Evolutionary conservation across 2,888 invertebrate species (phyloP).

Genomic region (Pseudococcus viburni): DNA sequence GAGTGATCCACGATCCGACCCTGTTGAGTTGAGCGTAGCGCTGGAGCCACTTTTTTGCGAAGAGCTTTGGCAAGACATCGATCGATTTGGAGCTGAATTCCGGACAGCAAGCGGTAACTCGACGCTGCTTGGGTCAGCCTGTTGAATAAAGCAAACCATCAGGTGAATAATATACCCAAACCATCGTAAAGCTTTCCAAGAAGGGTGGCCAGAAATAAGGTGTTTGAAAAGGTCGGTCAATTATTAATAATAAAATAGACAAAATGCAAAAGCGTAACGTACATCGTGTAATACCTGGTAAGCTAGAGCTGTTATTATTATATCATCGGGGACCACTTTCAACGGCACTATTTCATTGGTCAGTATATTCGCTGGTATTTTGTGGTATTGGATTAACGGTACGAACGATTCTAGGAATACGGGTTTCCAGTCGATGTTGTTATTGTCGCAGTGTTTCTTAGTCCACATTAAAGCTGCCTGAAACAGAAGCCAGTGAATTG

Average conservation of each 20-base stretch:
- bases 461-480: constrained; percentile 97
- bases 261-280: constrained; percentile 57
- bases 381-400: constrained; percentile 94
- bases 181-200: constrained; percentile 11
- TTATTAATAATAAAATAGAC: constrained; percentile 26
- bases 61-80: constrained; percentile 94
- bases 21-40: constrained; percentile 89
- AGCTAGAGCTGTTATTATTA: constrained; percentile 93
- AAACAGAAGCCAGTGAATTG: neutral
- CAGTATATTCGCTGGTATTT: constrained; percentile 92
- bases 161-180: neutral
- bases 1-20: constrained; percentile 75
- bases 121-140: constrained; percentile 98
- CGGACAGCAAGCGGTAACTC: constrained; percentile 84
- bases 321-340: constrained; percentile 89
- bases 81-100: constrained; percentile 83
- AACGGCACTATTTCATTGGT: constrained; percentile 94
- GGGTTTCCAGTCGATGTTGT: constrained; percentile 84
- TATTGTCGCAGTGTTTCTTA: constrained; percentile 92
- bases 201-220: constrained; percentile 34
- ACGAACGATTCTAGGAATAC: constrained; percentile 77
- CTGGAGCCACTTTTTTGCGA: constrained; percentile 89
- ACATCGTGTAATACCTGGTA: constrained; percentile 82
- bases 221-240: constrained; percentile 11
- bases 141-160: constrained; percentile 73